phyloP scores from a whole-genome alignment of 2,797 vertebrate species.

The Orestias chungarensis region DNA sequence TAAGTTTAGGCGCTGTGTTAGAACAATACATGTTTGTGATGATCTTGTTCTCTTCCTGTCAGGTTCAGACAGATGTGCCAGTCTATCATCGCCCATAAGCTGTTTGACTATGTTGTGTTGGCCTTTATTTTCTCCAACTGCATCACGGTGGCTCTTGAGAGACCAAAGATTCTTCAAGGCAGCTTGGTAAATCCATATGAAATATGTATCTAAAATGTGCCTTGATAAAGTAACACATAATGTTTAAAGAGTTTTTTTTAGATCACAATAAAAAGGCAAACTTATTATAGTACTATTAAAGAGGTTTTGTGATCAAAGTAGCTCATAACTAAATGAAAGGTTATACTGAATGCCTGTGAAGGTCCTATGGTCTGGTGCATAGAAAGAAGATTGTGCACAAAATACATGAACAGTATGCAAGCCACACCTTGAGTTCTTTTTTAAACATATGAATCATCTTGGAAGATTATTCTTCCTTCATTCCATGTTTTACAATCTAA shows the following conservation, averaged over 20 bases:
- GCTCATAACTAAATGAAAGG: not conserved
- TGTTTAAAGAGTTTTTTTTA: not conserved
- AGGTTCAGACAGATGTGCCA: constrained; percentile 95
- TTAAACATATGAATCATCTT: no score
- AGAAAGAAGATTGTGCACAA: not conserved
- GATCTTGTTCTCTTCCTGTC: constrained; percentile 3
- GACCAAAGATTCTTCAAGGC: constrained; percentile 91
- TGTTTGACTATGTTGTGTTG: constrained; percentile 94
- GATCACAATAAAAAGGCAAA: not conserved
- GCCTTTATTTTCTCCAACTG: constrained; percentile 98
- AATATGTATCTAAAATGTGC: not conserved
- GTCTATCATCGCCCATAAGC: constrained; percentile 93
- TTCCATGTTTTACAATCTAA: not conserved
- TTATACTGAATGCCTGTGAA: no score
- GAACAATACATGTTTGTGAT: not conserved
- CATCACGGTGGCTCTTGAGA: constrained; percentile 96
- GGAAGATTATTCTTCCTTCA: no score
- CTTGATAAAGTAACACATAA: not conserved
- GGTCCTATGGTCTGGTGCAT: no score
- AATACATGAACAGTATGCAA: not conserved
- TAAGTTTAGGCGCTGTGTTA: not conserved
- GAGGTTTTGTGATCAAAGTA: no score
- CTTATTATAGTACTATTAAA: no score
- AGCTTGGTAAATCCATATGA: constrained; percentile 84
- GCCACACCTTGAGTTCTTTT: not conserved